Evolutionary conservation across 2,113 vertebrate species (phyloP), one percentile per base, ranked within the genome.

Genomic region (Forbesichthys agassizii): DNA sequence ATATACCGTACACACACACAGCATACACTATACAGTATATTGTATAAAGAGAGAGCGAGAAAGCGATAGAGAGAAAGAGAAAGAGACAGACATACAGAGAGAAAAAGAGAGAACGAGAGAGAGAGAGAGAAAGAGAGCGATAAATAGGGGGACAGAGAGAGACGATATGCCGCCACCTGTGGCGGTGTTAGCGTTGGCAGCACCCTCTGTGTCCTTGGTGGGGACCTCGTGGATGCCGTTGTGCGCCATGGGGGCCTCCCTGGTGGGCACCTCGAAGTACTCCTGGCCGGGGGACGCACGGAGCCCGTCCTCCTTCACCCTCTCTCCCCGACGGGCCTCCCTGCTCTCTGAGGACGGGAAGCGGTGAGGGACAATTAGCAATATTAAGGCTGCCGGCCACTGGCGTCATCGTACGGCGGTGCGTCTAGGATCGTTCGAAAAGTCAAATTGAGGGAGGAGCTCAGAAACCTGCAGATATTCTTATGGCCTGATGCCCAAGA

Each of bases 241-340:
- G 83, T 92, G 95, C 58, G 93, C 88, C 88, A 92, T 89, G 86
- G 93, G 95, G 81, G 92, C 93, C 86, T 99, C 96, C 90, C 96
- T 98, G 73, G 95, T 96, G 70, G 96, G 96, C 73, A 98, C 95
- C 90, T 99, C 96, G 92, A 96, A 97, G 87, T 97, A 97, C 89
- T 98, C 95, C 62, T 93, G 92, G 82, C 94, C 93, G 66, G 94
- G 84, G 80, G 94, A 84, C 64, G 91, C 77, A 80, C 79, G 92
- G 85, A 95, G 84, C 80, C 91, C 83, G 70, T 94, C 94, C 90
- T 96, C 96, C 83, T 69, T 96, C 72, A 91, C 84, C 65, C 94
- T 95, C 77, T 95, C 95, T 74, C 86, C 84, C 86, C 94, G 92
- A 78, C 92, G 95, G 64, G 78, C 84, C 88, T 97, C 95, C 92